A percentile compares a stretch with the other conserved stretches of the same genome.
These are phyloP conservation scores for Alethe castanea DNA, from an alignment of 2,113 vertebrate species.

Conservation along the genomic window DNA sequence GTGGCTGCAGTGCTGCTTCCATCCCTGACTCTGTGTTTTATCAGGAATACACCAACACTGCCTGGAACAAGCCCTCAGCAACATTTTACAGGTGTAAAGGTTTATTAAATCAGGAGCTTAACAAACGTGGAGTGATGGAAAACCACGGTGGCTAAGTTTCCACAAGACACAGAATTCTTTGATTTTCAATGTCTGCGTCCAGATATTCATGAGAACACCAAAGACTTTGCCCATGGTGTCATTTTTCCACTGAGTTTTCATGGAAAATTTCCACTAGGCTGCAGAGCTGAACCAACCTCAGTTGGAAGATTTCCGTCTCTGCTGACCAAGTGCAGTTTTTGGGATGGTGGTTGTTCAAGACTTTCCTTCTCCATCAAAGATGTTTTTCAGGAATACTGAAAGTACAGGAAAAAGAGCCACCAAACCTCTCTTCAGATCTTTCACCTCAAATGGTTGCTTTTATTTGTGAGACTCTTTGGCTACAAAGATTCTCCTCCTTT, in stretches of 20 bases:
- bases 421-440: not conserved
- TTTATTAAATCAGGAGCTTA: not conserved
- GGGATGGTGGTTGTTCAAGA: not conserved
- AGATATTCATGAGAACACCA: not conserved
- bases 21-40: fast-evolving
- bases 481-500: not conserved
- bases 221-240: not conserved
- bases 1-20: not conserved
- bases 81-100: not conserved
- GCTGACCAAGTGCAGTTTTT: not conserved
- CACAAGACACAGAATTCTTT: not conserved
- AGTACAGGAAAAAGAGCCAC: not conserved
- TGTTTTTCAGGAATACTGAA: constrained; percentile 9
- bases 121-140: fast-evolving
- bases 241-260: not conserved
- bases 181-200: not conserved
- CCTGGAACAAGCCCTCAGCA: not conserved
- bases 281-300: not conserved
- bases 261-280: not conserved
- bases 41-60: not conserved
- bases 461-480: not conserved
- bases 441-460: not conserved
- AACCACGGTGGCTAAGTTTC: not conserved
- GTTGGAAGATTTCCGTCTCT: not conserved
- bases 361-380: not conserved